These are phyloP conservation scores for Hypomesus transpacificus DNA, from an alignment of 2,113 vertebrate genomes.

Conservation along the genomic window DNA sequence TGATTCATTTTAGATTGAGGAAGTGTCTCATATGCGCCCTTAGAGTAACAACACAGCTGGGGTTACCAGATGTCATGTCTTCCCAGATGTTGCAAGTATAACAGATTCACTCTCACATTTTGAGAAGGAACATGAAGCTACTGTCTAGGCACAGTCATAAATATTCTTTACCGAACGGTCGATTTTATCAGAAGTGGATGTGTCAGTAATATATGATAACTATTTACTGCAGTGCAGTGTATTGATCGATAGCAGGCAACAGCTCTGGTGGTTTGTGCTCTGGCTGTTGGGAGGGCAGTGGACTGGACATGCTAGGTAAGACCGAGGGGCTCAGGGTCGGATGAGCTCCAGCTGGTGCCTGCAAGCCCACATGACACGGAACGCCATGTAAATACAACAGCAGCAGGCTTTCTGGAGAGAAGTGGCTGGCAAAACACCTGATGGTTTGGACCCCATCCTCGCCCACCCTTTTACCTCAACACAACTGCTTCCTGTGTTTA, in stretches of 20 bases:
- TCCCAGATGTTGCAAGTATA: too few species aligned
- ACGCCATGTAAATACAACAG: neutral
- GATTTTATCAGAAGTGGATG: slow-evolving; percentile 19
- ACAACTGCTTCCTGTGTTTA: neutral
- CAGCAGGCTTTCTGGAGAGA: slow-evolving; percentile 13
- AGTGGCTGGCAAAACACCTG: neutral
- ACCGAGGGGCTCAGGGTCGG: slow-evolving; percentile 3
- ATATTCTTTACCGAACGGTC: slow-evolving; percentile 16
- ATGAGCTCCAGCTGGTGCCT: slow-evolving; percentile 4
- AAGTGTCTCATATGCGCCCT: too few species aligned
- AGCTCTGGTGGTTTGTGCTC: slow-evolving; percentile 9
- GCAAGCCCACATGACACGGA: slow-evolving; percentile 14
- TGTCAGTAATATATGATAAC: slow-evolving; percentile 36
- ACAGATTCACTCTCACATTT: neutral
- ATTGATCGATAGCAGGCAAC: slow-evolving; percentile 40
- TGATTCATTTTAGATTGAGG: too few species aligned
- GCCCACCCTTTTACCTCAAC: neutral
- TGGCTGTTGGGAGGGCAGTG: slow-evolving; percentile 1
- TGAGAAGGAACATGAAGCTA: slow-evolving; percentile 1
- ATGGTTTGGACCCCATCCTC: slow-evolving; percentile 1
- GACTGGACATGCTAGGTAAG: neutral
- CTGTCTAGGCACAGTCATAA: slow-evolving; percentile 2
- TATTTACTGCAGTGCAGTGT: slow-evolving; percentile 42
- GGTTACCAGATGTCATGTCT: neutral
- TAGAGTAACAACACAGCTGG: neutral